Base-by-base conservation (phyloP, 2,113 vertebrate species). In the Labrus mixtus region DNA sequence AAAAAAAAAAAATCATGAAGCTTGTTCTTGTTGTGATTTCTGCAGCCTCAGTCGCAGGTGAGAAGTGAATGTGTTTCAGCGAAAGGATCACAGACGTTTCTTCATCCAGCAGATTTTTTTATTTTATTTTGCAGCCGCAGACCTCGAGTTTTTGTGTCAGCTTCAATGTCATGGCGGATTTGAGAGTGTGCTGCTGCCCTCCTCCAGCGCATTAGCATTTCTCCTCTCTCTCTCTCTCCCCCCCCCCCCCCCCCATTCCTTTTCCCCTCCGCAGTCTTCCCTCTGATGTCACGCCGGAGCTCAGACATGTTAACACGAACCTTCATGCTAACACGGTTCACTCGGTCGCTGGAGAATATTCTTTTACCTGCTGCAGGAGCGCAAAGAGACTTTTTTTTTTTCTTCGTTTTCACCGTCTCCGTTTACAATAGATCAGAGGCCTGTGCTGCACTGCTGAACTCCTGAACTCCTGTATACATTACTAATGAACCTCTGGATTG, bases 291-390 rank as follows among this genome's bases (percentile, higher is more conserved):
- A 85, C 82, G 57, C 81, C n/a, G 64, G 15, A 64, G 77, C 85
- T 84, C 85, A 84, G 82, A 76, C 90, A 84, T 77, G 82, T 86
- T 90, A 89, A 91, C 85, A 77, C 69, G 50, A 86, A 76, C 85
- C 79, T 78, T 73, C 73, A 79, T 79, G 88, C 85, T 79, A 76
- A 71, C 78, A 54, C 78, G 33, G 61, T 68, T 71, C 76, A 53
- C 78, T 73, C 74, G 56, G 76, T 81, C 87, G 59, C 68, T 41
- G 66, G 78, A 86, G 80, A 80, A 77, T 79, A 81, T 84, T 89
- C 73, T 79, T 70, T 87, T 84, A 84, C 82, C 87, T 83, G 76
- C 78, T 61, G 76, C 62, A 12, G 19, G 36, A 75, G 79, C 29
- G 8, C 67, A 59, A 29, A 56, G 61, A 43, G 72, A 59, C 64